These are phyloP conservation scores for Tridacna gigas DNA, from an alignment of 2,888 invertebrate genomes.

Conservation along the genomic window DNA sequence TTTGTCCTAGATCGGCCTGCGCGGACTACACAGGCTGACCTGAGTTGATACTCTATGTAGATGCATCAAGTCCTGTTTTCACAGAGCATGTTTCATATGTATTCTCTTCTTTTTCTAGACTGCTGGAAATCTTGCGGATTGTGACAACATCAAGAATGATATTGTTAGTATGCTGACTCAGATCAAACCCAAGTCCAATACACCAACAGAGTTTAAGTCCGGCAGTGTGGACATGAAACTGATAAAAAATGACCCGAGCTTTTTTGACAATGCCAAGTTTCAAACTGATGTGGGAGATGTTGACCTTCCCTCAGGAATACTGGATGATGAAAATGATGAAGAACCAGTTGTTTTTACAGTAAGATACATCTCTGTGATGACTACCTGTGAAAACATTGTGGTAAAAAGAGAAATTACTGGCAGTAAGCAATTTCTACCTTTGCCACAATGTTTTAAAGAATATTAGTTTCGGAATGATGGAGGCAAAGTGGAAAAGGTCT, in stretches of 20 bases:
- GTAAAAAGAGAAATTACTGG: too few relatives aligned
- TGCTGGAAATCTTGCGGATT: not conserved
- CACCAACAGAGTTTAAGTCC: not conserved
- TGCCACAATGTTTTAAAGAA: not conserved
- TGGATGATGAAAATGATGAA: not conserved
- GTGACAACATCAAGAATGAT: constrained; percentile 8
- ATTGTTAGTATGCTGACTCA: not conserved
- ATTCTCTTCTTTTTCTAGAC: not conserved
- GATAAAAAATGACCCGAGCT: constrained; percentile 1
- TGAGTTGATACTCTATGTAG: too few relatives aligned
- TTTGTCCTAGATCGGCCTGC: too few relatives aligned
- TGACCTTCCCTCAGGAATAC: not conserved
- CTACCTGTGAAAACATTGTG: too few relatives aligned
- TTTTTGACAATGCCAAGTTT: constrained; percentile 4
- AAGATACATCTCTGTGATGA: not conserved
- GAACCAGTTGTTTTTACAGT: constrained; percentile 3
- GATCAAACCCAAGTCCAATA: constrained; percentile 13
- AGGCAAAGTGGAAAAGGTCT: too few relatives aligned
- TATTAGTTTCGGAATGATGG: not conserved
- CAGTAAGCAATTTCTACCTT: not conserved
- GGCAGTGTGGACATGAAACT: constrained; percentile 16
- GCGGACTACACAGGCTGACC: too few relatives aligned
- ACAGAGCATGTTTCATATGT: too few relatives aligned
- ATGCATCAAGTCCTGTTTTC: too few relatives aligned
- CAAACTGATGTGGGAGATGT: not conserved